Conservation (phyloP, 1,140 invertebrate species). For the Dreissena rostriformis region DNA sequence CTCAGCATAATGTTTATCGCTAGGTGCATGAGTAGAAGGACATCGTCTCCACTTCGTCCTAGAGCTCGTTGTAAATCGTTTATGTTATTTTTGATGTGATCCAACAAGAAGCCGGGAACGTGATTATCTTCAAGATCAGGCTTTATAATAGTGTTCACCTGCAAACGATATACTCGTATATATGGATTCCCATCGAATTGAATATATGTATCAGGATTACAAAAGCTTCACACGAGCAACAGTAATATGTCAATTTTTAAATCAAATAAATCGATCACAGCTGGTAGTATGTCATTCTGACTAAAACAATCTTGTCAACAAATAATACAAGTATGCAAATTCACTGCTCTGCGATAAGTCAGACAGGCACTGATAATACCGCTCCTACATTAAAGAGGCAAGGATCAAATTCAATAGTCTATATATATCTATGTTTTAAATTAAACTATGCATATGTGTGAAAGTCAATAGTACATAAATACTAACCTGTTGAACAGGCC, state of each 20-base stretch:
- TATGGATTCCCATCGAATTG: too few relatives aligned
- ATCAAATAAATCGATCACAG: not conserved
- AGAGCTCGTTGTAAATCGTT: constrained; percentile 50
- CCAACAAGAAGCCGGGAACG: constrained; percentile 54
- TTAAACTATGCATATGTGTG: too few relatives aligned
- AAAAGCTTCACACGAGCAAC: not conserved
- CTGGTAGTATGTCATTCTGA: too few relatives aligned
- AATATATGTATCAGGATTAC: too few relatives aligned
- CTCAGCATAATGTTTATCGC: constrained; percentile 52
- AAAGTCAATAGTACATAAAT: not conserved
- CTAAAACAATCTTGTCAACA: too few relatives aligned
- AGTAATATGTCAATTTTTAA: not conserved
- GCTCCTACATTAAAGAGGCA: not conserved
- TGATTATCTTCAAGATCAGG: constrained; percentile 44
- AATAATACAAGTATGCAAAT: too few relatives aligned
- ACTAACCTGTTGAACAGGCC: constrained; percentile 44
- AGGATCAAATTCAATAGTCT: not conserved
- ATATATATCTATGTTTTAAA: not conserved
- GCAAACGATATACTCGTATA: not conserved
- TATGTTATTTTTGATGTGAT: constrained; percentile 63
- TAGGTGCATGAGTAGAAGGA: constrained; percentile 64
- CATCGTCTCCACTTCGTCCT: constrained; percentile 66
- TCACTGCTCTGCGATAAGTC: not conserved
- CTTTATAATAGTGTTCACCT: constrained; percentile 44
- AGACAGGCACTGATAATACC: not conserved